Conservation (phyloP, 1,140 invertebrate species). For the Sesamia nonagrioides region DNA sequence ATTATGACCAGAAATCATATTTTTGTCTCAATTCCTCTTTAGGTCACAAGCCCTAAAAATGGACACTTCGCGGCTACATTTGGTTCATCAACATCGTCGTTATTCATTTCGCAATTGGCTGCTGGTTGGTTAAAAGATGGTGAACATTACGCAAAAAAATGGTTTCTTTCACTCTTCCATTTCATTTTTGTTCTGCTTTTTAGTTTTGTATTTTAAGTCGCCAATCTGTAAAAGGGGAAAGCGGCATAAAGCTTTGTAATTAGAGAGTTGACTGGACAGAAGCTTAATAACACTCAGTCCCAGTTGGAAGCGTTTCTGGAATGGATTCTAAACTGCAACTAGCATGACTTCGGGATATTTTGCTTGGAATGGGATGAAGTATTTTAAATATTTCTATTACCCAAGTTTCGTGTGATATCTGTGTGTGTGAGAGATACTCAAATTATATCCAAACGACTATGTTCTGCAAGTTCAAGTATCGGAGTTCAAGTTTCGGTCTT, state of each 20-base stretch:
- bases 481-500: slow-evolving; percentile 16
- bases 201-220: slow-evolving; percentile 52
- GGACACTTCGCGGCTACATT: slow-evolving; percentile 17
- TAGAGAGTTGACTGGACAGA: slow-evolving; percentile 58
- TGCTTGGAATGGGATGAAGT: slow-evolving; percentile 38
- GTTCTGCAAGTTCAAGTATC: slow-evolving; percentile 9
- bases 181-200: slow-evolving; percentile 48
- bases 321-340: slow-evolving; percentile 52
- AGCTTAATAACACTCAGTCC: slow-evolving; percentile 59
- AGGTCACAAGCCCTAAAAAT: slow-evolving; percentile 13
- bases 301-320: slow-evolving; percentile 57
- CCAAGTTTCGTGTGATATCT: neutral
- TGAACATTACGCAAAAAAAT: slow-evolving; percentile 41
- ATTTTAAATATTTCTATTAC: slow-evolving; percentile 44
- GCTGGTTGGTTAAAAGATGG: slow-evolving; percentile 29
- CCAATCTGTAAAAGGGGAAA: slow-evolving; percentile 57
- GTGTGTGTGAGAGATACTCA: neutral
- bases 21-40: neutral
- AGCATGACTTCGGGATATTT: slow-evolving; percentile 50
- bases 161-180: slow-evolving; percentile 43
- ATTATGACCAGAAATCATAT: neutral
- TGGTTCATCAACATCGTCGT: slow-evolving; percentile 28
- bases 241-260: slow-evolving; percentile 59
- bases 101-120: slow-evolving; percentile 30
- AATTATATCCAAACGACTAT: slow-evolving; percentile 23